phyloP scores from a whole-genome alignment of 2,888 invertebrate species.

The Horisme vitalbata region DNA sequence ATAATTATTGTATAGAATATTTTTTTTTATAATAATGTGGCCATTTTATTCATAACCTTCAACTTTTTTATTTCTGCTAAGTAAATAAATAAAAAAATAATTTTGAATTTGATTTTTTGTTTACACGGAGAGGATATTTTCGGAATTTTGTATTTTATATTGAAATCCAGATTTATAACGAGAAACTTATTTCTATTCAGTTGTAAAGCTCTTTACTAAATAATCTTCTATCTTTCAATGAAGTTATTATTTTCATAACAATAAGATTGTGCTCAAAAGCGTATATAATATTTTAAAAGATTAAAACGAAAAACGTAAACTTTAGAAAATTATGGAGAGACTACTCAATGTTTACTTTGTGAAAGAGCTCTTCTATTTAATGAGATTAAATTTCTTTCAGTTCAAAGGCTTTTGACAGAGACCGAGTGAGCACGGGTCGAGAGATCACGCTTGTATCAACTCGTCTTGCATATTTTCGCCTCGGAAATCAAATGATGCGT shows the following conservation, averaged over 20 bases:
- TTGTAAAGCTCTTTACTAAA: no score
- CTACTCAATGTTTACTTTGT: constrained; percentile 41
- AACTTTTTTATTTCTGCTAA: no score
- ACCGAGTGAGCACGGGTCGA: constrained; percentile 38
- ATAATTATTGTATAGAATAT: not conserved
- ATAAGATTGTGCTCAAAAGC: constrained; percentile 9
- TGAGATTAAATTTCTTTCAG: constrained; percentile 50
- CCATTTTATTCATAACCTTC: no score
- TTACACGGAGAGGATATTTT: no score
- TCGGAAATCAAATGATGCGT: no score
- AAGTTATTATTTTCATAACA: not conserved
- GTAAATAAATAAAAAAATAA: no score
- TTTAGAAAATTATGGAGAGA: constrained; percentile 31
- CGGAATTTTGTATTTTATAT: no score
- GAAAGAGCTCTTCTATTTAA: constrained; percentile 51
- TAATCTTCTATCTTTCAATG: no score
- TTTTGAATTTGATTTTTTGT: no score
- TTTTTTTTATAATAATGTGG: not conserved
- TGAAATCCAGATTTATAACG: no score
- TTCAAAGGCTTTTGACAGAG: constrained; percentile 39
- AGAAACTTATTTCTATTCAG: no score
- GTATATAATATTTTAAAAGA: constrained; percentile 20
- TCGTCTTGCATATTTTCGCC: constrained; percentile 3
- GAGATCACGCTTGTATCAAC: constrained; percentile 15
- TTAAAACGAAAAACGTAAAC: constrained; percentile 32